phyloP scores from a whole-genome alignment of 2,113 vertebrate species.

The Oenanthe melanoleuca region DNA sequence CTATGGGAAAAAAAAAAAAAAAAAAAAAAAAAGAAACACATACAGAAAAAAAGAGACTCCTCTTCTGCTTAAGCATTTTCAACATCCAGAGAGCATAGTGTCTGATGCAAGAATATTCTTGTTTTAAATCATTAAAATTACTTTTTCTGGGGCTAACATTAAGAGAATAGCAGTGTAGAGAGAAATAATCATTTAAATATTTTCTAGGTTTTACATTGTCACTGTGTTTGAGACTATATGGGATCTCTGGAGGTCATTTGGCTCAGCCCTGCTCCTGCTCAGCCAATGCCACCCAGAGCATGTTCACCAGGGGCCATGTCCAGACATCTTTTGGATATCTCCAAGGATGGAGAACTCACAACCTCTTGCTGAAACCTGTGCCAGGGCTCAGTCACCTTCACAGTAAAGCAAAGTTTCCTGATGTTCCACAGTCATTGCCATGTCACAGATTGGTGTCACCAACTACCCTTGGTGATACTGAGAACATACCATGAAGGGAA shows the following conservation, averaged over 20 bases:
- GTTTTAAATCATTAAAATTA: not conserved
- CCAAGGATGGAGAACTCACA: not conserved
- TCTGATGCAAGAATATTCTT: not conserved
- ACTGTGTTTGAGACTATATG: not conserved
- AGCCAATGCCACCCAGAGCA: not conserved
- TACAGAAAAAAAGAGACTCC: not conserved
- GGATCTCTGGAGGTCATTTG: not conserved
- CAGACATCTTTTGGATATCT: not conserved
- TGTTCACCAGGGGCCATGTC: not conserved
- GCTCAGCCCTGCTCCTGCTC: not conserved
- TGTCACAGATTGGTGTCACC: not conserved
- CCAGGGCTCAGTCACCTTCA: not conserved
- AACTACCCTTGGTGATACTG: not conserved
- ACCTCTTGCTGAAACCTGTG: not conserved
- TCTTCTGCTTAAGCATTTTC: not conserved
- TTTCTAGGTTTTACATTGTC: not conserved
- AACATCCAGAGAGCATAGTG: not conserved
- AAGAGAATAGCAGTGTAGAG: not conserved
- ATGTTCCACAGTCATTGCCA: not conserved
- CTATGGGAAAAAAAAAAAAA: no score
- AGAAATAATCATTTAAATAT: not conserved
- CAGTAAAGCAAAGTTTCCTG: not conserved
- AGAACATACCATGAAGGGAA: no score
- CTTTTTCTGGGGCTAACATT: not conserved
- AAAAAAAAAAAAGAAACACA: not conserved